Percentiles rank a stretch among this genome's conserved stretches.
Conservation (phyloP, 2,113 vertebrate species). For the Pachyramphus minor region DNA sequence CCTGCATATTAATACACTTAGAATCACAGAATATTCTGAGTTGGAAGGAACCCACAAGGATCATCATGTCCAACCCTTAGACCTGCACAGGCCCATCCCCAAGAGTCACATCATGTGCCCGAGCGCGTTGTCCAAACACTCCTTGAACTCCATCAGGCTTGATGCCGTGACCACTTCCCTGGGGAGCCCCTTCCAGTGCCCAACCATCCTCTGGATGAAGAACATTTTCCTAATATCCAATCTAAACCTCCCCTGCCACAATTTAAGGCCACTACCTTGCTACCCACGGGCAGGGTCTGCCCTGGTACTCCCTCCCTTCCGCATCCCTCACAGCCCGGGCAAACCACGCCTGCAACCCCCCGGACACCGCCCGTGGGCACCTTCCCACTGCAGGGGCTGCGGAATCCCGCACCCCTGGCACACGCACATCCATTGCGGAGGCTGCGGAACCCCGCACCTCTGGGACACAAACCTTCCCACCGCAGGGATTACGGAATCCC, state of each 20-base stretch:
- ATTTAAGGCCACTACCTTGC: too few relatives aligned
- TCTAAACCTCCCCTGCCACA: background rate
- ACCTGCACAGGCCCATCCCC: background rate
- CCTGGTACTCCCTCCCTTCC: too few relatives aligned
- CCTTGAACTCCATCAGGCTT: too few relatives aligned
- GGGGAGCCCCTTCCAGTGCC: background rate
- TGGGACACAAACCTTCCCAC: background rate
- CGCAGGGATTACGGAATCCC: background rate
- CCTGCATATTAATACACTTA: background rate
- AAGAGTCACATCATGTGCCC: background rate
- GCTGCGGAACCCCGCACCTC: too few relatives aligned
- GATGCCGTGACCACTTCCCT: background rate
- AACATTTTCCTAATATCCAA: background rate
- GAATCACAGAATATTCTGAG: background rate
- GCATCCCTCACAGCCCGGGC: too few relatives aligned
- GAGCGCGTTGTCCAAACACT: accelerated
- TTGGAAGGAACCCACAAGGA: background rate
- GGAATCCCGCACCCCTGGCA: background rate
- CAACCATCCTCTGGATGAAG: background rate
- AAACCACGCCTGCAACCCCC: background rate
- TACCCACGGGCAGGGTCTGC: too few relatives aligned
- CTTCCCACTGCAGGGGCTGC: too few relatives aligned
- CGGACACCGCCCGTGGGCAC: background rate
- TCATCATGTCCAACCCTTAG: too few relatives aligned
- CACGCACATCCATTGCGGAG: background rate